Base-by-base conservation (phyloP, 2,888 invertebrate genomes). In the Cyaniris semiargus region DNA sequence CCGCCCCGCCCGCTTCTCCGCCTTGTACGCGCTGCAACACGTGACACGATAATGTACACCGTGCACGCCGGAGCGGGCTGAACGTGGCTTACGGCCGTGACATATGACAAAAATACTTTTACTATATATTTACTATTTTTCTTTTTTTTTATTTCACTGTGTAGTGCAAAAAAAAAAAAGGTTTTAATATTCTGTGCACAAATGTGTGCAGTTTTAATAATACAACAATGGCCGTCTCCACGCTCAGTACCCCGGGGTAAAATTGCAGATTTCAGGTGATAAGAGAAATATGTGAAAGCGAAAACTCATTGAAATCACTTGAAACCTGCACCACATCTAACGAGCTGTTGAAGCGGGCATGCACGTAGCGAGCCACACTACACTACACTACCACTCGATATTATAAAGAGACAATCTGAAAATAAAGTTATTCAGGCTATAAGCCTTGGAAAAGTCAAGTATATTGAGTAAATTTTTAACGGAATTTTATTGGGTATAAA, bases 11-110 rank as follows among this genome's bases (percentile, higher is more conserved):
- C 91, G 91, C 89, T 92, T 92, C 87, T 92, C 92, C 78, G 88
- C 91, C 89, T 89, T 90, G 90, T 91, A 92, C 86, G 92, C 90
- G 89, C 93, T 93, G 85, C 80, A 83, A 83, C 76, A 81, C 78
- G 79, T 78, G 13, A 70, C 76, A 53, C 70, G 70, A 75, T 70
- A 34, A 72, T 56, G 10, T 34, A 23, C 78, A 53, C 78, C 58
- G 60, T 34, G 21, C 48, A 48, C 78, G 34, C 77, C 53, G 34
- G 10, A 76, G 70, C 21, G 13, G 15, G 66, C 10, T 15, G 27
- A 31, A 18, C 23, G 66, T 18, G 66, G 66, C 27, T 27, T 1
- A 31, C 66, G 66, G 27, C 15, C 66, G 66, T 18, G 5, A 66
- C 27, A 6, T 66, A 10, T 31, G 5, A 0, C 23, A 4, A 6